These are phyloP conservation scores for Scatophagus argus DNA, from an alignment of 2,113 vertebrate species.

Conservation along the genomic window DNA sequence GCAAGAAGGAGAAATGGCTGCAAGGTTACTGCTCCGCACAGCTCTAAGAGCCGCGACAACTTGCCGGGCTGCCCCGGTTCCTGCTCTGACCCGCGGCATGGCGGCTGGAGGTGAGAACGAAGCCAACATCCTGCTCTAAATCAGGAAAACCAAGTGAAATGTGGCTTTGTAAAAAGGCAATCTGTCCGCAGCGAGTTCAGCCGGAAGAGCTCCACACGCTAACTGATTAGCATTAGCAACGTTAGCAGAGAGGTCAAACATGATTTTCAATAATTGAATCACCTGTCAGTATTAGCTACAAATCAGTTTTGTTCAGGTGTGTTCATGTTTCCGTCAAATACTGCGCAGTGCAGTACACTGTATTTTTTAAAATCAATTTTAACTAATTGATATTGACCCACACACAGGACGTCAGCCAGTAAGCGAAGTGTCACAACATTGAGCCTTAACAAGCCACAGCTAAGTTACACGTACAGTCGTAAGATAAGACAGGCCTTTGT, in stretches of 20 bases:
- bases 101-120: conserved; percentile 77
- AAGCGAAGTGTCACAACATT: neutral
- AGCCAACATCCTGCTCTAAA: fast-evolving
- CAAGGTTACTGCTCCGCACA: conserved; percentile 82
- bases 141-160: fast-evolving
- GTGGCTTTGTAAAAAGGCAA: no score
- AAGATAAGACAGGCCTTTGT: no score
- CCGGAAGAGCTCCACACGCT: neutral
- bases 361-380: neutral
- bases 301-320: neutral
- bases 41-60: conserved; percentile 62
- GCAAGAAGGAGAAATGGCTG: conserved; percentile 78
- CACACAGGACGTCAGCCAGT: neutral
- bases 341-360: neutral
- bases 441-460: neutral
- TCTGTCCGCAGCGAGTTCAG: no score
- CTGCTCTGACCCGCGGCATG: conserved; percentile 67
- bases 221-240: conserved; percentile 19
- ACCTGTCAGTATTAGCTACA: fast-evolving
- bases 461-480: no score
- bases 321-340: neutral
- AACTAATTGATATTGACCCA: neutral
- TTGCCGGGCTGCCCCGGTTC: conserved; percentile 47
- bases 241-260: conserved; percentile 35
- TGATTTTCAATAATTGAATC: neutral